Percentiles rank a stretch among this genome's conserved stretches.
These are phyloP conservation scores for Amphiprion percula DNA, from an alignment of 2,113 vertebrate species.

Conservation along the genomic window DNA sequence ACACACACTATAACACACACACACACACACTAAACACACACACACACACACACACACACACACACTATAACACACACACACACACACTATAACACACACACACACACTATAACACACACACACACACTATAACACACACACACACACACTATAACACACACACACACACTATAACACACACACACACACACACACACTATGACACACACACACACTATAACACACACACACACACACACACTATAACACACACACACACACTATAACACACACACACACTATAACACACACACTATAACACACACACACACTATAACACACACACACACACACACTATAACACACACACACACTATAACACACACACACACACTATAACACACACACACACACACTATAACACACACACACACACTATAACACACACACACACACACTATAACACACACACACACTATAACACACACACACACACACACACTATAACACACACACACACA, in stretches of 20 bases:
- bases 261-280: background rate
- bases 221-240: constrained; percentile 16
- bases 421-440: constrained; percentile 4
- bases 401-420: background rate
- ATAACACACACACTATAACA: background rate
- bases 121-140: constrained; percentile 22
- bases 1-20: too few relatives aligned
- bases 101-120: constrained; percentile 11
- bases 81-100: constrained; percentile 2
- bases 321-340: too few relatives aligned
- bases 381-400: too few relatives aligned
- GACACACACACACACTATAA: too few relatives aligned
- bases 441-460: constrained; percentile 10
- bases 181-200: constrained; percentile 6
- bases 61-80: background rate
- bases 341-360: too few relatives aligned
- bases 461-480: constrained; percentile 18
- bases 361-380: too few relatives aligned
- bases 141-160: too few relatives aligned
- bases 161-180: background rate
- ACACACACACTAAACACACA: too few relatives aligned
- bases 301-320: background rate
- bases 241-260: constrained; percentile 14
- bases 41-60: too few relatives aligned
- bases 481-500: background rate